These are phyloP conservation scores for Crematogaster levior DNA, from an alignment of 2,888 invertebrate species.

Conservation along the genomic window DNA sequence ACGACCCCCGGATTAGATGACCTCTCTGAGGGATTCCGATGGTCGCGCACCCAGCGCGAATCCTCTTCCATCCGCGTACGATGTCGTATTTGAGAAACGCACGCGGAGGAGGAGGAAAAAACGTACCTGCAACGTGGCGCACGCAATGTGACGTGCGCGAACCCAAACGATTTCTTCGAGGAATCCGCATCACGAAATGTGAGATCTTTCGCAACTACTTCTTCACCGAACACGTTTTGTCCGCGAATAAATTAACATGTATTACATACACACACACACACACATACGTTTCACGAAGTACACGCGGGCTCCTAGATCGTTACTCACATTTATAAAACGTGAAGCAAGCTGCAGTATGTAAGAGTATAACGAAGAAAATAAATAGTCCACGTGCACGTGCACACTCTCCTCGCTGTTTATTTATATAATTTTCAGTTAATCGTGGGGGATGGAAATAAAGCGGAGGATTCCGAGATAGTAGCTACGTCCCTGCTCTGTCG, in stretches of 20 bases:
- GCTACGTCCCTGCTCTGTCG: background rate
- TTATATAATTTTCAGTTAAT: conserved; percentile 12
- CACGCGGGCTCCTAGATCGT: background rate
- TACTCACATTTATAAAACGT: background rate
- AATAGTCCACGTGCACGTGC: background rate
- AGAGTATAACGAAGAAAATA: background rate
- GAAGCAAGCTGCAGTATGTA: background rate
- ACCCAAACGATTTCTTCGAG: background rate
- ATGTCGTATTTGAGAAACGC: conserved; percentile 60
- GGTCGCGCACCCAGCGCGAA: conserved; percentile 44
- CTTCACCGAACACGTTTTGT: background rate
- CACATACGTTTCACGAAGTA: no score
- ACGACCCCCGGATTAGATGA: conserved; percentile 77
- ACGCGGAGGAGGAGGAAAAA: conserved; percentile 17
- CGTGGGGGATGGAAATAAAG: background rate
- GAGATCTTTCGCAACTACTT: background rate
- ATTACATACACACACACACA: background rate
- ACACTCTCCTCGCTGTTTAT: background rate
- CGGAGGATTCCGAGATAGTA: background rate
- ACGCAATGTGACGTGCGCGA: conserved; percentile 28
- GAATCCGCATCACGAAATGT: conserved; percentile 20
- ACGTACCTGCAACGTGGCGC: conserved; percentile 54
- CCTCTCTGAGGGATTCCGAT: conserved; percentile 69
- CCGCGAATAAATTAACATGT: conserved; percentile 20
- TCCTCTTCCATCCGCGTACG: background rate